Percentiles rank a stretch among this genome's conserved stretches.
These are phyloP conservation scores for Lophotis ruficrista DNA, from an alignment of 2,113 vertebrate genomes.

Conservation along the genomic window DNA sequence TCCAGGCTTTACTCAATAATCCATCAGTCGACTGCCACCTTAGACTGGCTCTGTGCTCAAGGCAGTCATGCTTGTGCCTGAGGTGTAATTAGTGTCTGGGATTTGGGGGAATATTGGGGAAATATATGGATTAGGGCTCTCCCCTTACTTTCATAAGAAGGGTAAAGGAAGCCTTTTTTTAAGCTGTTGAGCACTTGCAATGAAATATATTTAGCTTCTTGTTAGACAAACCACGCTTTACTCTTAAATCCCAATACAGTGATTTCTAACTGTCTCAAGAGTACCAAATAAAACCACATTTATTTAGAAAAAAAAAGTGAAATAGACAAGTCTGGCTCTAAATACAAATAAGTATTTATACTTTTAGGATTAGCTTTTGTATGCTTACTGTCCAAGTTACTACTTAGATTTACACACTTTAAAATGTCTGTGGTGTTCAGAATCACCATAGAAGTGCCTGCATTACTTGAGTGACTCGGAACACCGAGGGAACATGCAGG, in stretches of 20 bases:
- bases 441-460: neutral
- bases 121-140: neutral
- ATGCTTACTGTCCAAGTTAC: neutral
- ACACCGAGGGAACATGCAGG: neutral
- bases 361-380: neutral
- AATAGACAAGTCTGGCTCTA: neutral
- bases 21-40: neutral
- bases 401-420: neutral
- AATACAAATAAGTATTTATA: neutral
- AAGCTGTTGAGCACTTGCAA: neutral
- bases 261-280: neutral
- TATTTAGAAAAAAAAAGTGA: neutral
- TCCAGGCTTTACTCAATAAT: neutral
- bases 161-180: neutral
- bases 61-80: neutral
- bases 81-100: neutral
- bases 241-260: neutral
- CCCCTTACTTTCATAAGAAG: neutral
- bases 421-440: neutral
- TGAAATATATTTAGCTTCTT: neutral
- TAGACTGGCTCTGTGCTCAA: neutral
- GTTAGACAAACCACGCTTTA: neutral
- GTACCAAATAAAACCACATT: neutral
- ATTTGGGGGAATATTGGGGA: neutral
- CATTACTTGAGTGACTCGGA: neutral